These are phyloP conservation scores for Capitulum mitella DNA, from an alignment of 2,888 invertebrate species.

Conservation along the genomic window DNA sequence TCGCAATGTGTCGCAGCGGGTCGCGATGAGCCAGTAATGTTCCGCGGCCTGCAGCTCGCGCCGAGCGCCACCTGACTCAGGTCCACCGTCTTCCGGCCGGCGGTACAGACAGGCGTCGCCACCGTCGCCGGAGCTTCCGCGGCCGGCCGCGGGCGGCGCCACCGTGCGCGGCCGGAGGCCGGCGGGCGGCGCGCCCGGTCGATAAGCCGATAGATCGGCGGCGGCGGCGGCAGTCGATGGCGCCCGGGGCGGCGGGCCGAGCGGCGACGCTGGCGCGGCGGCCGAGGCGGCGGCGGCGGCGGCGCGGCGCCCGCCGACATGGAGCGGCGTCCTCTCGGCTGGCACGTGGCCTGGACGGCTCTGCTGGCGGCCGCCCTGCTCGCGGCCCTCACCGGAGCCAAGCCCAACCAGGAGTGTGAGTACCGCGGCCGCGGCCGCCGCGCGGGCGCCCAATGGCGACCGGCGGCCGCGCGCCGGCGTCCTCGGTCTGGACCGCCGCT, in stretches of 20 bases:
- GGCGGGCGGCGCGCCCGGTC: neutral
- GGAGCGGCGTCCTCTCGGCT: neutral
- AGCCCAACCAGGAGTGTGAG: neutral
- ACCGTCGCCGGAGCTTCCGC: neutral
- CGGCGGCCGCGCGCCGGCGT: too few relatives aligned
- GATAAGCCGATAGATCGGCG: slow-evolving; percentile 13
- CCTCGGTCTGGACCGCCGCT: too few relatives aligned
- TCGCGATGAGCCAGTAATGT: too few relatives aligned
- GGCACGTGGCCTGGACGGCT: neutral
- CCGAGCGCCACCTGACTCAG: too few relatives aligned
- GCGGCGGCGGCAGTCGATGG: neutral
- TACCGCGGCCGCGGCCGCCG: neutral
- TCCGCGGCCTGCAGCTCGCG: too few relatives aligned
- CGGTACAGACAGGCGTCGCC: too few relatives aligned
- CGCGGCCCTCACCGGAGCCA: neutral
- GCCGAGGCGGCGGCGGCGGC: neutral
- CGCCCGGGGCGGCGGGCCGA: neutral
- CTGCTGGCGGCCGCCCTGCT: neutral
- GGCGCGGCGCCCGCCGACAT: neutral
- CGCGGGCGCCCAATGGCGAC: neutral
- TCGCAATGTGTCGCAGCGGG: too few relatives aligned
- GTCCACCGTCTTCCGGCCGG: too few relatives aligned
- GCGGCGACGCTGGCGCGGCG: neutral
- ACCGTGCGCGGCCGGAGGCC: neutral
- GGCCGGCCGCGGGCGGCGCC: neutral